Percentiles rank a stretch among this genome's conserved stretches.
Conservation (phyloP, 1,140 invertebrate genomes). For the Notospermus geniculatus region DNA sequence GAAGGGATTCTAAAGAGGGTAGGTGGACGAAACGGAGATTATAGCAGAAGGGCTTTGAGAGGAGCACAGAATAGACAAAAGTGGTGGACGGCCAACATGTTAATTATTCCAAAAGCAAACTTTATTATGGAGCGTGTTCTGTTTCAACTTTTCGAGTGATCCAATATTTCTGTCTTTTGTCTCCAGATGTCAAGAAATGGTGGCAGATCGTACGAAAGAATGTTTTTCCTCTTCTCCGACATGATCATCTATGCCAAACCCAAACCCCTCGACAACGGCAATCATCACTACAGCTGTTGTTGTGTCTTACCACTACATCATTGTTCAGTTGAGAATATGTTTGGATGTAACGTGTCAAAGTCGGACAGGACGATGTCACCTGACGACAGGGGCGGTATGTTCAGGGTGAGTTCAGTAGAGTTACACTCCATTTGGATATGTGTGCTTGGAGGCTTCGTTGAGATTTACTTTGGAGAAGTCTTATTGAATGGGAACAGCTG, state of each 20-base stretch:
- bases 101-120: too few relatives aligned
- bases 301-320: slow-evolving; percentile 54
- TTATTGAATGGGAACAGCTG: too few relatives aligned
- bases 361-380: slow-evolving; percentile 15
- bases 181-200: slow-evolving; percentile 55
- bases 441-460: too few relatives aligned
- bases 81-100: too few relatives aligned
- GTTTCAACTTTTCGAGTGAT: too few relatives aligned
- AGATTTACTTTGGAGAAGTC: too few relatives aligned
- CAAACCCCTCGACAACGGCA: slow-evolving; percentile 42
- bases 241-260: slow-evolving; percentile 56
- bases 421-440: too few relatives aligned
- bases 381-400: slow-evolving; percentile 38
- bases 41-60: too few relatives aligned
- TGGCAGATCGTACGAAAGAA: slow-evolving; percentile 45
- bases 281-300: slow-evolving; percentile 46
- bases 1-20: slow-evolving; percentile 69
- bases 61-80: too few relatives aligned
- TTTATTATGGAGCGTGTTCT: too few relatives aligned
- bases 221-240: slow-evolving; percentile 58
- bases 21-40: too few relatives aligned
- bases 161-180: too few relatives aligned
- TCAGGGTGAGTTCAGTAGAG: slow-evolving; percentile 45
- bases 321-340: slow-evolving; percentile 47
- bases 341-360: slow-evolving; percentile 32